These are phyloP conservation scores for Schizaphis graminum DNA, from an alignment of 2,888 invertebrate genomes.

Conservation along the genomic window DNA sequence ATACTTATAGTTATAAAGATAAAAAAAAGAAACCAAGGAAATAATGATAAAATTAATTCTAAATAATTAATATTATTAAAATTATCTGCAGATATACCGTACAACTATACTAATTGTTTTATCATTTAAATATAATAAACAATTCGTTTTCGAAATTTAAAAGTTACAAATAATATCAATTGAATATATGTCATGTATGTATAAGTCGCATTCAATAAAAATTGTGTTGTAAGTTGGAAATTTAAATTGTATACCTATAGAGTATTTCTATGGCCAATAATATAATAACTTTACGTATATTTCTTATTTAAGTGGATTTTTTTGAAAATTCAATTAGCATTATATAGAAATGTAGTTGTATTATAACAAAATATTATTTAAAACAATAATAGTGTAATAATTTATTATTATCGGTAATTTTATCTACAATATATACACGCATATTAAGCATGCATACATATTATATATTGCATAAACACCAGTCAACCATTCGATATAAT, in stretches of 20 bases:
- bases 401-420: slow-evolving; percentile 14
- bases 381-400: slow-evolving; percentile 10
- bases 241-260: not conserved
- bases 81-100: too few species aligned
- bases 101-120: too few species aligned
- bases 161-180: not conserved
- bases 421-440: not conserved
- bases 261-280: not conserved
- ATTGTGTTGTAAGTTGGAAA: not conserved
- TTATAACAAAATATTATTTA: not conserved
- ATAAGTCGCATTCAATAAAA: not conserved
- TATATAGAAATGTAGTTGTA: not conserved
- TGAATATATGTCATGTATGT: not conserved
- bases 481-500: slow-evolving; percentile 4
- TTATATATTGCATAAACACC: not conserved
- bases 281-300: not conserved
- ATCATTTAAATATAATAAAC: not conserved
- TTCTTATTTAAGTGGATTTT: not conserved
- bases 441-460: not conserved
- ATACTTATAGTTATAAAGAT: too few species aligned
- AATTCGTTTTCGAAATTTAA: not conserved
- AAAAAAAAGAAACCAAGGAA: too few species aligned
- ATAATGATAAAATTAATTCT: too few species aligned
- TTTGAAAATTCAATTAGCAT: not conserved
- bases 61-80: too few species aligned